These are phyloP conservation scores for Falco punctatus DNA, from an alignment of 2,113 vertebrate genomes.

Conservation along the genomic window DNA sequence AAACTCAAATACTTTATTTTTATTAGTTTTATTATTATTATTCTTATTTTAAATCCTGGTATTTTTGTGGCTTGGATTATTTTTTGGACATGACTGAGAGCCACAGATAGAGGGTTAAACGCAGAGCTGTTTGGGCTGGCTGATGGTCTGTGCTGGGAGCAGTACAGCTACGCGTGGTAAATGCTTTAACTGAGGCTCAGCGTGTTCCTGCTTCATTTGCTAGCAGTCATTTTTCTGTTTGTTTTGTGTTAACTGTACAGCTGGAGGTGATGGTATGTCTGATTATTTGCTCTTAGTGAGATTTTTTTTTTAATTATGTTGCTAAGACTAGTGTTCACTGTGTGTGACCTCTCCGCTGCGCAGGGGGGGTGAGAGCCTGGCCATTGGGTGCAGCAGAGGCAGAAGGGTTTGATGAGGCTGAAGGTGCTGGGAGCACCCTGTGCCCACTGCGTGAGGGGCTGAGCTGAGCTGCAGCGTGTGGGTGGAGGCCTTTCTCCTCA, in stretches of 20 bases:
- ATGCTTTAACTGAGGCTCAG: neutral
- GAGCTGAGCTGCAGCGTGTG: accelerated
- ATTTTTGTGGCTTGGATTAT: neutral
- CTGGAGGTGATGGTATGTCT: neutral
- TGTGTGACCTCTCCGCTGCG: neutral
- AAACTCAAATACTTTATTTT: neutral
- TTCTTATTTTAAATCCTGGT: neutral
- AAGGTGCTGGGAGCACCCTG: neutral
- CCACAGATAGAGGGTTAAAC: neutral
- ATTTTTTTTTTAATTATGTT: neutral
- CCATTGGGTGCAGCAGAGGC: too few relatives aligned
- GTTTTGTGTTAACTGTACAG: accelerated
- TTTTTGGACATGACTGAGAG: neutral
- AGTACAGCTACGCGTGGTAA: accelerated
- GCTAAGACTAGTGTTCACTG: neutral
- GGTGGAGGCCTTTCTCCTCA: neutral
- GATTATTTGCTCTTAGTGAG: neutral
- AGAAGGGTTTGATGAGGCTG: neutral
- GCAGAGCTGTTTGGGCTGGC: neutral
- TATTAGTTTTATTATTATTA: neutral
- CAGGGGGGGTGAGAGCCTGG: neutral
- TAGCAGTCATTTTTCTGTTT: neutral
- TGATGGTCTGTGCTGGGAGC: neutral
- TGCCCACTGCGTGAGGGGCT: neutral
- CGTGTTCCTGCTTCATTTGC: accelerated